Conservation (phyloP, 2,797 vertebrate species). For the Liasis olivaceus region DNA sequence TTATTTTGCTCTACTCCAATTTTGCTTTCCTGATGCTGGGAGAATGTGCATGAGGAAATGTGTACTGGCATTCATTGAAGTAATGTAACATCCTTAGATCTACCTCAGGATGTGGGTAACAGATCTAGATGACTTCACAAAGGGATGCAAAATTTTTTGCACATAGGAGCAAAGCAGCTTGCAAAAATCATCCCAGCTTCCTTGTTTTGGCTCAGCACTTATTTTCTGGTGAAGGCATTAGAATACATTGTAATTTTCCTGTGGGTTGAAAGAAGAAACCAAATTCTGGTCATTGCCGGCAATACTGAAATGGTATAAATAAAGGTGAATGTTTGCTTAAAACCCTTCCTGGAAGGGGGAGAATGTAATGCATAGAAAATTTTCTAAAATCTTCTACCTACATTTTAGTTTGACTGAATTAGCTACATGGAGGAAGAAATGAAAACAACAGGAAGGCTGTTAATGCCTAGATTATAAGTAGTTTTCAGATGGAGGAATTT, state of each 20-base stretch:
- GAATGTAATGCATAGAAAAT: neutral
- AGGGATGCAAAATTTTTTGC: neutral
- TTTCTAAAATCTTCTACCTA: neutral
- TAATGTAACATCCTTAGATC: neutral
- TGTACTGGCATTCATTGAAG: neutral
- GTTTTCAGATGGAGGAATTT: neutral
- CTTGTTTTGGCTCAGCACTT: neutral
- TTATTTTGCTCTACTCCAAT: neutral
- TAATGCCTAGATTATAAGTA: neutral
- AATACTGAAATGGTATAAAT: neutral
- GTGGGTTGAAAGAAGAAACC: constrained; percentile 4
- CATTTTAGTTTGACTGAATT: constrained; percentile 9
- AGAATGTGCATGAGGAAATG: neutral
- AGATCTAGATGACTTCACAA: neutral
- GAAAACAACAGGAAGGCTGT: too few relatives aligned
- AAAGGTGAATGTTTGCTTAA: constrained; percentile 22
- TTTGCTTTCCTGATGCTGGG: neutral
- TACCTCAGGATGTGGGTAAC: neutral
- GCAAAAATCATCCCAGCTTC: neutral
- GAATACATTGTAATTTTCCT: constrained; percentile 31
- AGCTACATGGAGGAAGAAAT: neutral
- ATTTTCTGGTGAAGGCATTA: constrained; percentile 28
- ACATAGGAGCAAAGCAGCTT: neutral
- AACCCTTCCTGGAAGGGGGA: constrained; percentile 9
- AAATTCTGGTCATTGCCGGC: neutral